Evolutionary conservation across 2,888 invertebrate species (phyloP).

Genomic region (Archaeoteleia sp.): DNA sequence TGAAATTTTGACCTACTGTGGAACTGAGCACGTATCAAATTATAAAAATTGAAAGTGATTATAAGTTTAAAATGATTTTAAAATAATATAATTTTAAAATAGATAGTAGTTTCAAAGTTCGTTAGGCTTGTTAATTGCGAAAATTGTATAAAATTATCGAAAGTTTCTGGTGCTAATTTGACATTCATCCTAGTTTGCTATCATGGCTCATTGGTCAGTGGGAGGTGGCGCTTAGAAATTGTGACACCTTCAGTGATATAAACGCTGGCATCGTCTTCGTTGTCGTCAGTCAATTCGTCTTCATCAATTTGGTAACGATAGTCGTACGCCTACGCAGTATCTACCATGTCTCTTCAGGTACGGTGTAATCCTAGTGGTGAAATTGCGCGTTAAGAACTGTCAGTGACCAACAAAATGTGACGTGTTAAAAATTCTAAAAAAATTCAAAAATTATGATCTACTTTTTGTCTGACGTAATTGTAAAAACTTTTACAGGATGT

Average conservation of each 20-base stretch:
- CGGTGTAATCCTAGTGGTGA: constrained; percentile 54
- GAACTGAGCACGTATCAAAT: no score
- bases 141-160: constrained; percentile 8
- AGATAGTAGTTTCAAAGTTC: no score
- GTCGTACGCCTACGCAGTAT: constrained; percentile 28
- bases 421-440: constrained; percentile 66
- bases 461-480: no score
- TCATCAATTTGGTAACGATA: constrained; percentile 54
- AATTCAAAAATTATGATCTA: no score
- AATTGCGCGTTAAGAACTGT: constrained; percentile 17
- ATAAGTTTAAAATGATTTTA: no score
- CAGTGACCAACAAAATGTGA: constrained; percentile 69
- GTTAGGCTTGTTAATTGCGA: not conserved
- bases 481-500: no score
- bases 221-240: constrained; percentile 56
- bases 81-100: no score
- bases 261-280: constrained; percentile 48
- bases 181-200: no score
- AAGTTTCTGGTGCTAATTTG: constrained; percentile 27
- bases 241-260: constrained; percentile 64
- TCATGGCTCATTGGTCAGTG: constrained; percentile 33
- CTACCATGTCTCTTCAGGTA: constrained; percentile 69
- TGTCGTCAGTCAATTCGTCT: constrained; percentile 63
- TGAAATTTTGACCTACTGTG: no score
- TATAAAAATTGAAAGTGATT: no score